Evolutionary conservation across 92 coral and sea anemone genomes (phyloP).

Genomic region (Paramuricea clavata): DNA sequence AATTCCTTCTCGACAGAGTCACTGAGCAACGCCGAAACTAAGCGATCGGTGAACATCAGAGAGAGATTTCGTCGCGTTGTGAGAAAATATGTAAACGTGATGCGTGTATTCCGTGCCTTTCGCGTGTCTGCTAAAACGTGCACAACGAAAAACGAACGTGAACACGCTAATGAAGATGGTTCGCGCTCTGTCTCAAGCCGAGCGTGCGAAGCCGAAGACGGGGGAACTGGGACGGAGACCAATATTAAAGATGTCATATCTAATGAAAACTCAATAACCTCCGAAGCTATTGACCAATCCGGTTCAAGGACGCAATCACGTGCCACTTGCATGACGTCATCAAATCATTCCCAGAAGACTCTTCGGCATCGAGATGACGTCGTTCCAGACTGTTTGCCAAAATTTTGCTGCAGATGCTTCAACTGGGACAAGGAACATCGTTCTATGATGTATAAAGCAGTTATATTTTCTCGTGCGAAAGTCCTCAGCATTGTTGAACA

Average conservation of each 20-base stretch:
- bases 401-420: not conserved
- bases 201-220: not conserved
- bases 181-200: not conserved
- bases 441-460: not conserved
- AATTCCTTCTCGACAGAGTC: conserved; percentile 97
- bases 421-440: not conserved
- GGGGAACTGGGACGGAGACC: not conserved
- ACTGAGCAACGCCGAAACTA: conserved; percentile 7
- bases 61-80: conserved; percentile 69
- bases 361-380: not conserved
- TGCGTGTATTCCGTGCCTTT: conserved; percentile 27
- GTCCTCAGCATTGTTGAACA: conserved; percentile 89
- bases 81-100: conserved; percentile 18
- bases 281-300: not conserved
- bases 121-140: conserved; percentile 7
- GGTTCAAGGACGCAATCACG: not conserved
- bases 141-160: not conserved
- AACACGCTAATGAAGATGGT: not conserved
- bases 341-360: conserved; percentile 18
- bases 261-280: not conserved
- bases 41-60: not conserved
- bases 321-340: not conserved
- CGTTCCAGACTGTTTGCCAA: conserved; percentile 5
- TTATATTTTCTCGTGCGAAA: conserved; percentile 65
- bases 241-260: not conserved